Evolutionary conservation across 53 echinoderm and acorn worm genomes (phyloP).

Genomic region (Pentamera pediparva): DNA sequence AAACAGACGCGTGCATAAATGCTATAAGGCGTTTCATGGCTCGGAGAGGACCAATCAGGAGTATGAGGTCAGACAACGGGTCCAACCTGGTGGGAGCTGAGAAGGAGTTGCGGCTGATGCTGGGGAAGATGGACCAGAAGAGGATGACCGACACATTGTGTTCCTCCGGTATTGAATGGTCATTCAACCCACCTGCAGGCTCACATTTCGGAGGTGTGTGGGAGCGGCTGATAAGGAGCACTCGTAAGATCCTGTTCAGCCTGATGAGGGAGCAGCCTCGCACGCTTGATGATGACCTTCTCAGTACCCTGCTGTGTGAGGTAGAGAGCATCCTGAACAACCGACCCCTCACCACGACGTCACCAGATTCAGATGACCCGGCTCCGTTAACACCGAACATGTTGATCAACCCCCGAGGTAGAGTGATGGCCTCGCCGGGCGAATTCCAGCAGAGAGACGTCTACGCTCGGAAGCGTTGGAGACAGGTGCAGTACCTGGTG

Average conservation of each 20-base stretch:
- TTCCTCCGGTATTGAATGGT: constrained; percentile 23
- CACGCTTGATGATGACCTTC: constrained; percentile 32
- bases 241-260: constrained; percentile 37
- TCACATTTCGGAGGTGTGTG: constrained; percentile 53
- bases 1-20: constrained; percentile 46
- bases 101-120: constrained; percentile 31
- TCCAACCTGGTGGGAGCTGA: constrained; percentile 56
- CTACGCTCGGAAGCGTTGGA: constrained; percentile 44
- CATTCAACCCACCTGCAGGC: constrained; percentile 47
- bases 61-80: constrained; percentile 47
- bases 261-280: constrained; percentile 37
- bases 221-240: constrained; percentile 46
- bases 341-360: constrained; percentile 33
- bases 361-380: constrained; percentile 25
- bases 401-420: constrained; percentile 6
- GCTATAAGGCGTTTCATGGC: constrained; percentile 45
- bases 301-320: constrained; percentile 48
- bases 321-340: constrained; percentile 48
- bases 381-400: constrained; percentile 23
- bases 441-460: constrained; percentile 5
- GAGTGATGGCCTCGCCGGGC: constrained; percentile 3
- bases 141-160: neutral
- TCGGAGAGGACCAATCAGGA: constrained; percentile 40
- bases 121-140: constrained; percentile 18
- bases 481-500: constrained; percentile 34